These are phyloP conservation scores for Drosophila kohkoa DNA, from an alignment of 1,140 invertebrate genomes.

Conservation along the genomic window DNA sequence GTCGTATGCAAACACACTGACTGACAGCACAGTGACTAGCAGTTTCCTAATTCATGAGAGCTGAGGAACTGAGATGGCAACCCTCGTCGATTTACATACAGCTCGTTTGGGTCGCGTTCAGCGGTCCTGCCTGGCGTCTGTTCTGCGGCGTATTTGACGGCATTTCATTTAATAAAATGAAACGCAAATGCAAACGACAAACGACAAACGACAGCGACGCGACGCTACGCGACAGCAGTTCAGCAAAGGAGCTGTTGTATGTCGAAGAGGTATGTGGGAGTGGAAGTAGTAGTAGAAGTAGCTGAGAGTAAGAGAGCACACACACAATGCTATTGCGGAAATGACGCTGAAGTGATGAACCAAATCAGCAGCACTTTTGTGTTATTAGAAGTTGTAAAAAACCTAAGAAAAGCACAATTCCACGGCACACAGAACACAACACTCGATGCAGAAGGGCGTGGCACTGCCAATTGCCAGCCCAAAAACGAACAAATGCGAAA, in stretches of 20 bases:
- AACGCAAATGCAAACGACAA: slow-evolving; percentile 74
- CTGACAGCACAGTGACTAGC: slow-evolving; percentile 16
- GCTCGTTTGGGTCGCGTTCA: slow-evolving; percentile 49
- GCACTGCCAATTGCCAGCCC: slow-evolving; percentile 32
- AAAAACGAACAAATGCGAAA: neutral
- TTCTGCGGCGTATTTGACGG: slow-evolving; percentile 69
- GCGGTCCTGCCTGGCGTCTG: slow-evolving; percentile 23
- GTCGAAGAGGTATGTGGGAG: too few relatives aligned
- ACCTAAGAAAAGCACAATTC: slow-evolving; percentile 45
- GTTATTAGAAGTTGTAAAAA: slow-evolving; percentile 78
- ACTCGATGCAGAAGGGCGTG: slow-evolving; percentile 9
- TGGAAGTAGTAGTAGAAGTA: neutral
- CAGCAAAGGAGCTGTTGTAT: neutral
- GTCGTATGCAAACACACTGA: neutral
- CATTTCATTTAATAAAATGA: slow-evolving; percentile 78
- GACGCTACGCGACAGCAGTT: slow-evolving; percentile 19
- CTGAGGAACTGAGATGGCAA: slow-evolving; percentile 18
- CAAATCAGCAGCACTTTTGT: slow-evolving; percentile 79
- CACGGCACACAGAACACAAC: neutral
- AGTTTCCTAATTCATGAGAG: neutral
- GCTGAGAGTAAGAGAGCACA: neutral
- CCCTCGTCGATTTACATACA: slow-evolving; percentile 63
- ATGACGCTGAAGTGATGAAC: slow-evolving; percentile 76
- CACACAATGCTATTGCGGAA: slow-evolving; percentile 65
- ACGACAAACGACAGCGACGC: slow-evolving; percentile 43